phyloP scores from a whole-genome alignment of 2,113 vertebrate genomes.

The Neotoma lepida region DNA sequence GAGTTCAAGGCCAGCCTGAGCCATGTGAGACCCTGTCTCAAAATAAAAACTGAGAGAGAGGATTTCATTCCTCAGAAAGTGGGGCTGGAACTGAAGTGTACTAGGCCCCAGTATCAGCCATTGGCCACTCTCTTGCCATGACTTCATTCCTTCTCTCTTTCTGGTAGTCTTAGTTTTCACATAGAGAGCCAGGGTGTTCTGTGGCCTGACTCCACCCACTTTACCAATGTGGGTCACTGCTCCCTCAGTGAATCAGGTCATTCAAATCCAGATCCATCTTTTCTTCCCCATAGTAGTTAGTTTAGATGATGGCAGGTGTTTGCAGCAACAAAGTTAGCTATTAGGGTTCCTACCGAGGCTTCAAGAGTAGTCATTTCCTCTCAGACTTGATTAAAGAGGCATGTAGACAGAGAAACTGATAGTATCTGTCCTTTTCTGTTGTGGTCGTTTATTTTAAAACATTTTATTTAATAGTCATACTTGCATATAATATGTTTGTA shows the following conservation, averaged over 20 bases:
- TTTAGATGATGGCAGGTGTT: not conserved
- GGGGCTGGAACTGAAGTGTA: not conserved
- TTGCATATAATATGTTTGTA: not conserved
- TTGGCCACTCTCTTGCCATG: not conserved
- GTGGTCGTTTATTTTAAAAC: not conserved
- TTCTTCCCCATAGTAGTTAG: not conserved
- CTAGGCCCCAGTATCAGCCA: not conserved
- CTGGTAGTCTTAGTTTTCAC: not conserved
- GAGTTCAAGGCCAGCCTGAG: not conserved
- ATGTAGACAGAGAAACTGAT: not conserved
- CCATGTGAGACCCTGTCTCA: not conserved
- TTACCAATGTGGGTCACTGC: fast-evolving
- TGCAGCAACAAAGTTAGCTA: not conserved
- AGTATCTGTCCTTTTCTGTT: not conserved
- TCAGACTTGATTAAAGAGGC: conserved; percentile 2
- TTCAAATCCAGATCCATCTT: not conserved
- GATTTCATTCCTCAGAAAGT: not conserved
- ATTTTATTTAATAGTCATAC: not conserved
- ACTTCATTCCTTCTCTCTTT: not conserved
- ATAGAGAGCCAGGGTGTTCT: not conserved
- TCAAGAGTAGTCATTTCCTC: conserved; percentile 46
- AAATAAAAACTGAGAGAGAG: not conserved
- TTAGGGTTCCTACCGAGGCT: not conserved
- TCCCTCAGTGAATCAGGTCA: not conserved
- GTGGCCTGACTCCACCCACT: not conserved